phyloP scores from a whole-genome alignment of 2,888 invertebrate genomes.

The Harpalus rubripes region DNA sequence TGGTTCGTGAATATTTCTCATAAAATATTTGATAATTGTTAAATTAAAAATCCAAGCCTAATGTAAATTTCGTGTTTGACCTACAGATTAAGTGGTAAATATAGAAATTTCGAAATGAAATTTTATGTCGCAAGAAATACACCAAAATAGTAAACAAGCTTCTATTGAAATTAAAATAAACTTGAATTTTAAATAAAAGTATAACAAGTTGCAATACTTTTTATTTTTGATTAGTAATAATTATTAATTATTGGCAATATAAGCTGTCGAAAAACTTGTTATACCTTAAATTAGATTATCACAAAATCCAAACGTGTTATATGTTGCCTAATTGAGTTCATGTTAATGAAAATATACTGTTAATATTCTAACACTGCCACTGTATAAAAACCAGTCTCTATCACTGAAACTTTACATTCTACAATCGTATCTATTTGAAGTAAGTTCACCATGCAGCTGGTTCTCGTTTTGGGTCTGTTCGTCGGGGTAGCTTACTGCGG shows the following conservation, averaged over 20 bases:
- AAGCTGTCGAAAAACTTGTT: not conserved
- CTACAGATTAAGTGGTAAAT: too few species aligned
- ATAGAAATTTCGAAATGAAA: too few species aligned
- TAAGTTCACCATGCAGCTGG: conserved; percentile 63
- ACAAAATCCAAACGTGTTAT: not conserved
- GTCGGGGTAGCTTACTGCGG: conserved; percentile 76
- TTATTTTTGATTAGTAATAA: not conserved
- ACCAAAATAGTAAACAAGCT: not conserved
- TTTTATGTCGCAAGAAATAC: conserved; percentile 1
- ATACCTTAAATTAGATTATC: not conserved
- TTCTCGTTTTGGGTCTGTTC: conserved; percentile 75
- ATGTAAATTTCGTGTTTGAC: too few species aligned
- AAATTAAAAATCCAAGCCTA: too few species aligned
- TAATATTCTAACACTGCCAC: too few species aligned
- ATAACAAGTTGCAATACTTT: too few species aligned
- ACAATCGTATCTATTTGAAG: not conserved
- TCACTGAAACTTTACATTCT: conserved; percentile 47
- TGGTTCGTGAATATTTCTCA: too few species aligned
- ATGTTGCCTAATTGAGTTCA: not conserved
- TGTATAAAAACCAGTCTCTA: conserved; percentile 44
- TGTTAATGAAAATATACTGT: not conserved
- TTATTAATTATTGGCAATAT: not conserved
- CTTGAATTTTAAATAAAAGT: too few species aligned
- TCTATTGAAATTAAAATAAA: not conserved
- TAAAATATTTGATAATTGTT: too few species aligned